A percentile compares a stretch with the other conserved stretches of the same genome.
Conservation (phyloP, 2,888 invertebrate species). For the Incurvaria masculella region DNA sequence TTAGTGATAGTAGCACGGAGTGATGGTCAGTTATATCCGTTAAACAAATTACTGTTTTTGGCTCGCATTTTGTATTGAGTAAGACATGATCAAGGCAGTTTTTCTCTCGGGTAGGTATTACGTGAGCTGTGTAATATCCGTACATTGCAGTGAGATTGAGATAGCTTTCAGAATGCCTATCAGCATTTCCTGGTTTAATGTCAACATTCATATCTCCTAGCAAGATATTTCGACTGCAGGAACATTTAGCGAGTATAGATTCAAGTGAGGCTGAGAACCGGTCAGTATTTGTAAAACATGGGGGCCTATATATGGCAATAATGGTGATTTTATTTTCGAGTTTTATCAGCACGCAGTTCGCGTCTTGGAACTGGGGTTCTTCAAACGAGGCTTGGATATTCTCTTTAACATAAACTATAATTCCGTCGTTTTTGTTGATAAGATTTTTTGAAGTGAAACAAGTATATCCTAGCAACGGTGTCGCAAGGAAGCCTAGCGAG, state of each 20-base stretch:
- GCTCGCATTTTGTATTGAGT: not conserved
- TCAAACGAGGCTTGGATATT: not conserved
- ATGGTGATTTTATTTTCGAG: not conserved
- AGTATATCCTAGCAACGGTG: not conserved
- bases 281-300: not conserved
- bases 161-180: not conserved
- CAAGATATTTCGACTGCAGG: not conserved
- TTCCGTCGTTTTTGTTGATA: not conserved
- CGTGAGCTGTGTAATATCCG: not conserved
- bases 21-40: not conserved
- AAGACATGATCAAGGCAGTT: not conserved
- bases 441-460: not conserved
- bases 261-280: not conserved
- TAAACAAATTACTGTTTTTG: not conserved
- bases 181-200: not conserved
- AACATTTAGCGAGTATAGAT: not conserved
- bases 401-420: not conserved
- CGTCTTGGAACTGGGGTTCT: not conserved
- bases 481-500: not conserved
- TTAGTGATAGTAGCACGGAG: not conserved
- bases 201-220: not conserved
- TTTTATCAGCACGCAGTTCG: not conserved
- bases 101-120: not conserved
- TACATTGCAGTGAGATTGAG: not conserved
- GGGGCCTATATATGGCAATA: not conserved